Evolutionary conservation across 2,113 vertebrate species (phyloP).

Genomic region (Lepidiolamprologus cunningtoni): DNA sequence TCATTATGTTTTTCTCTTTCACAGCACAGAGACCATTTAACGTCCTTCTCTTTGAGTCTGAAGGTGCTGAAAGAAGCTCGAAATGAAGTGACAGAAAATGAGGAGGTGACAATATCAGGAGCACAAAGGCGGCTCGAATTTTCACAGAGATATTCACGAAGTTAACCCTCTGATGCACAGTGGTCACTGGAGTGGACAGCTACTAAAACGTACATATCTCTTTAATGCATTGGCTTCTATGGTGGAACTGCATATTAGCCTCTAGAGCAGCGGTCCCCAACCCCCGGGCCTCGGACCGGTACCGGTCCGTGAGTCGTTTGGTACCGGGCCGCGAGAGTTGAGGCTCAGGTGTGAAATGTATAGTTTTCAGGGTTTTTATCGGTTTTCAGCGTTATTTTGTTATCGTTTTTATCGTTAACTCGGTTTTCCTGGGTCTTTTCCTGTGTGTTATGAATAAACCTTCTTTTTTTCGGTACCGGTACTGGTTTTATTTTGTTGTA

Average conservation of each 20-base stretch:
- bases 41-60: background rate
- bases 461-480: fast-evolving
- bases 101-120: background rate
- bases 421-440: fast-evolving
- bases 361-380: too few relatives aligned
- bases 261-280: fast-evolving
- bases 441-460: too few relatives aligned
- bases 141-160: background rate
- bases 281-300: too few relatives aligned
- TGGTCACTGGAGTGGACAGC: background rate
- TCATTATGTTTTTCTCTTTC: background rate
- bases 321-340: too few relatives aligned
- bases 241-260: background rate
- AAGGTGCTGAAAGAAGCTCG: background rate
- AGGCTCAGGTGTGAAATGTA: too few relatives aligned
- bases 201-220: background rate
- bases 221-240: background rate
- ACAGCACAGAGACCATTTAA: background rate
- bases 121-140: background rate
- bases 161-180: background rate
- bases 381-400: too few relatives aligned
- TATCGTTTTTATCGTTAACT: fast-evolving
- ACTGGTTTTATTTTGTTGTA: too few relatives aligned
- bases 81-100: background rate
- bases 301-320: too few relatives aligned